Percentiles rank a stretch among this genome's conserved stretches.
These are phyloP conservation scores for Apamea sordens DNA, from an alignment of 2,888 invertebrate species.

Conservation along the genomic window DNA sequence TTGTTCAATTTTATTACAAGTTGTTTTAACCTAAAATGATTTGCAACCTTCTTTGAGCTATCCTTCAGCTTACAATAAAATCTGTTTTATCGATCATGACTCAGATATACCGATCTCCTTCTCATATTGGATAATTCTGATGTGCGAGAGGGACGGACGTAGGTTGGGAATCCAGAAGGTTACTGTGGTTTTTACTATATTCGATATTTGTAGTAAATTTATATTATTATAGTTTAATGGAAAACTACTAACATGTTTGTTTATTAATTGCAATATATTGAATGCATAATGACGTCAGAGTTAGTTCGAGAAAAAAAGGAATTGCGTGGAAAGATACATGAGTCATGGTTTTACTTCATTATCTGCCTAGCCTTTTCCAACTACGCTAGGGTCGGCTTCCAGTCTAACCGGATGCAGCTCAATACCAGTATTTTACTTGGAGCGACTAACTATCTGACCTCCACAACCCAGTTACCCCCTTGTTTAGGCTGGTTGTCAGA, in stretches of 20 bases:
- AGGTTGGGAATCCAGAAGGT: slow-evolving; percentile 50
- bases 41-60: slow-evolving; percentile 16
- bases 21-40: slow-evolving; percentile 49
- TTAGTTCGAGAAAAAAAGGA: background rate
- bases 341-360: background rate
- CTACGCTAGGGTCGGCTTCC: too few species aligned
- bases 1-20: background rate
- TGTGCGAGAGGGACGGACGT: background rate
- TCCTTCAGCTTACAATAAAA: slow-evolving; percentile 38
- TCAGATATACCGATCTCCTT: slow-evolving; percentile 24
- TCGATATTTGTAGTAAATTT: background rate
- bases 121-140: background rate
- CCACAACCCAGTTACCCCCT: too few species aligned
- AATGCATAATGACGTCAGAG: background rate
- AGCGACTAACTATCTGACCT: too few species aligned
- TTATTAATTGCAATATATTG: slow-evolving; percentile 13
- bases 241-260: slow-evolving; percentile 20
- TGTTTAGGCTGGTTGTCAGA: too few species aligned
- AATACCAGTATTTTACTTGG: too few species aligned
- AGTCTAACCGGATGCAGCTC: too few species aligned
- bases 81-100: slow-evolving; percentile 21
- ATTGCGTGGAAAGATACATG: background rate
- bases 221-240: slow-evolving; percentile 4
- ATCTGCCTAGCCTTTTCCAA: background rate
- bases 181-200: slow-evolving; percentile 50